These are phyloP conservation scores for Arctocebus calabarensis DNA, from an alignment of 2,797 vertebrate species.

Conservation along the genomic window DNA sequence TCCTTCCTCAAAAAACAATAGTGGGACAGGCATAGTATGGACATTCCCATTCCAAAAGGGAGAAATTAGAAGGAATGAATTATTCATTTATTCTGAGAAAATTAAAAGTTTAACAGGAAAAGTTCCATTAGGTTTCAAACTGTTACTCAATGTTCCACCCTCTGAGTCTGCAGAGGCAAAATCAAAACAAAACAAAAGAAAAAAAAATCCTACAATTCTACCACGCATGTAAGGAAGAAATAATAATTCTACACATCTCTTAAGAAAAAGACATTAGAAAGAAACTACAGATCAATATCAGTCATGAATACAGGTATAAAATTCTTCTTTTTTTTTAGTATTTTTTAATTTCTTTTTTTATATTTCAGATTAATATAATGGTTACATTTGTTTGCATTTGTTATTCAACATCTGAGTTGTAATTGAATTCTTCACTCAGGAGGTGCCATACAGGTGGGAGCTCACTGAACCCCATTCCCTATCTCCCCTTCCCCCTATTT, in stretches of 20 bases:
- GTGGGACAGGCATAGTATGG: neutral
- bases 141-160: neutral
- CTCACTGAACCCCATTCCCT: too few species aligned
- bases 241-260: neutral
- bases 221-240: neutral
- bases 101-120: neutral
- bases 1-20: neutral
- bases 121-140: neutral
- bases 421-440: too few species aligned
- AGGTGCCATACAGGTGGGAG: too few species aligned
- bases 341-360: neutral
- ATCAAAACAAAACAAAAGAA: neutral
- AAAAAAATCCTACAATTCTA: neutral
- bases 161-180: neutral
- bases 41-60: neutral
- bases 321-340: neutral
- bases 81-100: neutral
- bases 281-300: neutral
- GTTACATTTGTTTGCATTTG: too few species aligned
- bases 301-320: neutral
- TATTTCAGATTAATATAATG: too few species aligned
- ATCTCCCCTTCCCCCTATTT: too few species aligned
- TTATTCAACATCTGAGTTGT: too few species aligned
- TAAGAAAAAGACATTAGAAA: neutral
- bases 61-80: neutral